A percentile compares a stretch with the other conserved stretches of the same genome.
Conservation (phyloP, 2,797 vertebrate genomes). For the Gephyroberyx darwinii region DNA sequence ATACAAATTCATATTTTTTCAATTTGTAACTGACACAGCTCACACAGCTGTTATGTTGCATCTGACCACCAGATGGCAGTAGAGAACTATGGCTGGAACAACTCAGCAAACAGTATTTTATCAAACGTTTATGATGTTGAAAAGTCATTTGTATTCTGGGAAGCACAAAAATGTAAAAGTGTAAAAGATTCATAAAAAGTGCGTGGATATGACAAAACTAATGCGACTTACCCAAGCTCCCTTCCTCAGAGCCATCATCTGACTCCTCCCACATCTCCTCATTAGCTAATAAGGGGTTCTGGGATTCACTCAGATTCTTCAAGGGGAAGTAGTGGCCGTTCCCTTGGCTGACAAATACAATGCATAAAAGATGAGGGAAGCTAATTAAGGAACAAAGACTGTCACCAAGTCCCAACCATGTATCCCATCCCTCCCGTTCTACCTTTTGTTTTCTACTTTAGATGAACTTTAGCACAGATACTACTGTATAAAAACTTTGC, state of each 20-base stretch:
- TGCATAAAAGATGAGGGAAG: constrained; percentile 43
- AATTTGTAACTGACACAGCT: constrained; percentile 5
- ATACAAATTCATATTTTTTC: neutral
- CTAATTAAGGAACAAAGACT: constrained; percentile 25
- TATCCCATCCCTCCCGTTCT: constrained; percentile 7
- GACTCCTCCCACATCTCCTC: constrained; percentile 94
- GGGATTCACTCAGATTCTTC: constrained; percentile 86
- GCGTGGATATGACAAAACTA: neutral
- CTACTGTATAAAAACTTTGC: neutral
- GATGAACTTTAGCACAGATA: neutral
- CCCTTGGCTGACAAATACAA: constrained; percentile 83
- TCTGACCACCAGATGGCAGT: constrained; percentile 69
- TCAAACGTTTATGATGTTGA: neutral
- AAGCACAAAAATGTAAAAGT: neutral
- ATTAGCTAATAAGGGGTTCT: constrained; percentile 89
- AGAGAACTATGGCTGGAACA: constrained; percentile 31
- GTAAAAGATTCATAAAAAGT: neutral
- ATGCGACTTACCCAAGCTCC: constrained; percentile 84
- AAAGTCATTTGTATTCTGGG: neutral
- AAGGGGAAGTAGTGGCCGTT: constrained; percentile 95
- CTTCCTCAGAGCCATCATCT: constrained; percentile 85
- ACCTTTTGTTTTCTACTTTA: constrained; percentile 3
- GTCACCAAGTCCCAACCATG: constrained; percentile 5
- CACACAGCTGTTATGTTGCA: neutral
- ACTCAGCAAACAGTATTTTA: neutral